These are phyloP conservation scores for Caenorhabditis brenneri DNA, from an alignment of 1,140 invertebrate species.

Conservation along the genomic window DNA sequence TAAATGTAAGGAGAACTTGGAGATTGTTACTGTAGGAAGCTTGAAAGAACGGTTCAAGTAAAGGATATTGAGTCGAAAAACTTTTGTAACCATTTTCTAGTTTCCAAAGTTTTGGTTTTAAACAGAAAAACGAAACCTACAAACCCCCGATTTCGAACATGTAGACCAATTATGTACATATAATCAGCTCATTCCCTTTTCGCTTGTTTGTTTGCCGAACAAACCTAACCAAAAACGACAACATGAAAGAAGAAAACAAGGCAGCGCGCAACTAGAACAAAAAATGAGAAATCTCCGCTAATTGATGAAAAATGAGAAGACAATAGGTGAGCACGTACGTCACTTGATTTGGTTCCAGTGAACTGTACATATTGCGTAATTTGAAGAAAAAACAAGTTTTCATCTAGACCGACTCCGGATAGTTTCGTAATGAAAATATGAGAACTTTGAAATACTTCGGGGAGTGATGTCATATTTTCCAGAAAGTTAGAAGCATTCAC, in stretches of 20 bases:
- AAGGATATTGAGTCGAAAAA: no score
- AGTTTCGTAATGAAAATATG: not conserved
- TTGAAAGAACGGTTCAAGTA: no score
- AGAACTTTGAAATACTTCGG: no score
- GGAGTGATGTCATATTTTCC: no score
- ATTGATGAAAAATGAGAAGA: conserved; percentile 34
- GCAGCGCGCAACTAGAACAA: not conserved
- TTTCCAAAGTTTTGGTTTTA: no score
- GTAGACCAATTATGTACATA: not conserved
- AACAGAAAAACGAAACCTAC: no score
- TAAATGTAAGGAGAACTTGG: no score
- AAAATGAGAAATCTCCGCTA: not conserved
- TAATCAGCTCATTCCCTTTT: not conserved
- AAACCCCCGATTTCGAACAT: no score
- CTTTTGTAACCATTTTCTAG: no score
- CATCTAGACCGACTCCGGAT: not conserved
- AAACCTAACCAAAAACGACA: not conserved
- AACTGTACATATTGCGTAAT: not conserved
- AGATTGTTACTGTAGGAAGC: no score
- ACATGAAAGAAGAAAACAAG: not conserved
- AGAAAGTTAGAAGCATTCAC: no score
- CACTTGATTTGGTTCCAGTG: not conserved
- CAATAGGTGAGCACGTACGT: not conserved
- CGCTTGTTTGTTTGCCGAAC: not conserved
- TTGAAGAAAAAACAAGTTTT: not conserved